phyloP scores from a whole-genome alignment of 2,888 invertebrate species.

The Anarsia innoxiella region DNA sequence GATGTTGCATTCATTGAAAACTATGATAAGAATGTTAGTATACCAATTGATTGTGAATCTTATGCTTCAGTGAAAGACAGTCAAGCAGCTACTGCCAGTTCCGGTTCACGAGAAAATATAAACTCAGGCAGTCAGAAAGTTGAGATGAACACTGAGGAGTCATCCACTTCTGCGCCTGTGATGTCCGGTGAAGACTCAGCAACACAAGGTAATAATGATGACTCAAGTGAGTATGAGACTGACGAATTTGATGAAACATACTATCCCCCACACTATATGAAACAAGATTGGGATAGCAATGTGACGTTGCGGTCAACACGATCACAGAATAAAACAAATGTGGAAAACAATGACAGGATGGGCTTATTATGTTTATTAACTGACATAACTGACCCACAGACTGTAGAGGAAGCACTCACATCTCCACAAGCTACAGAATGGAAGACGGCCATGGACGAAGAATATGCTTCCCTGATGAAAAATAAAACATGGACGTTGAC shows the following conservation, averaged over 20 bases:
- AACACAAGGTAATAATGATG: background rate
- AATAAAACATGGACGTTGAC: constrained; percentile 18
- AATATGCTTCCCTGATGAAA: constrained; percentile 15
- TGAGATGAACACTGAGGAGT: too few species aligned
- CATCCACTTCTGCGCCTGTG: too few species aligned
- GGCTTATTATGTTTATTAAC: constrained; percentile 7
- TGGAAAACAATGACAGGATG: constrained; percentile 1
- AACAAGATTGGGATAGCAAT: too few species aligned
- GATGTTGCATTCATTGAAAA: constrained; percentile 13
- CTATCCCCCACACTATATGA: background rate
- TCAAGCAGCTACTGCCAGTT: too few species aligned
- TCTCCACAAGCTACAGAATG: constrained; percentile 10
- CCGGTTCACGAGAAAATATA: too few species aligned
- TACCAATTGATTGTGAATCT: too few species aligned
- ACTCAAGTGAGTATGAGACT: constrained; percentile 5
- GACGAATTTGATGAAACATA: constrained; percentile 1
- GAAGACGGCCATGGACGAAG: constrained; percentile 18
- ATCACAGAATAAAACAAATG: background rate
- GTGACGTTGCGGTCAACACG: too few species aligned
- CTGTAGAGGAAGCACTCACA: constrained; percentile 17
- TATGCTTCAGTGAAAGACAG: too few species aligned
- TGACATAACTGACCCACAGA: constrained; percentile 13
- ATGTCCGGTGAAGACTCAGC: too few species aligned
- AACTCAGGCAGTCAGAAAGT: too few species aligned
- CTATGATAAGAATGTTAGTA: too few species aligned